Base-by-base conservation (phyloP, 2,113 vertebrate species). In the Sylvilagus bachmani region DNA sequence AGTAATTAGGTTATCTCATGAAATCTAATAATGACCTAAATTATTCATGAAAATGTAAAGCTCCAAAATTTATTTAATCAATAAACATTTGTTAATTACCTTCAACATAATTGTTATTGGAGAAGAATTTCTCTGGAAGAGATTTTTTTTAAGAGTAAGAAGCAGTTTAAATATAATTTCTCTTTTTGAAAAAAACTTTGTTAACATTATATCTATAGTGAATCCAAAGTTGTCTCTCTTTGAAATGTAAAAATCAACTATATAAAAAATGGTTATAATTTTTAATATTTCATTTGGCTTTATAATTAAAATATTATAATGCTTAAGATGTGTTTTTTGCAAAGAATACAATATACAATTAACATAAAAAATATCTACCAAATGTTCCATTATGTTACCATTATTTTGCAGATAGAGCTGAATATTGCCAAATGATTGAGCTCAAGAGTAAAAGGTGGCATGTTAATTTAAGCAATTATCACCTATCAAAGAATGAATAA, bases 11-110 rank as follows among this genome's bases (percentile, higher is more conserved):
- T 93, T n/a, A 82, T 55, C 24, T 92, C n/a, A 83, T 58, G 66
- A 95, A 91, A 29, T 53, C 13, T 94, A 66, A 79, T 83, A 75
- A 90, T 89, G 12, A 75, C 6, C 55, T 75, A 89, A 93, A 38
- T 75, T 93, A 81, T 89, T 27, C 75, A n/a, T 87, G 53, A 95
- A 91, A 93, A 71, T 89, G 31, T 92, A 91, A 95, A 80, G 66
- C 2, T 58, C 33, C 90, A 87, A 93, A 89, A 77, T 58, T 85
- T 21, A 95, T 86, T 90, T 87, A n/a, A 5, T 73, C 51, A 44
- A 22, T 27, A 92, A 55, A 84, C 84, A 33, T 64, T 92, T 92
- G 49, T 89, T 91, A 92, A 79, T 81, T 38, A 64, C 24, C 12
- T 80, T 93, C 33, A 77, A 61, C 31, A 38, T 27, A 90, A 17